Evolutionary conservation across 2,888 invertebrate species (phyloP), one percentile per base, ranked within the genome.

Genomic region (Strigamia transsilvanica): DNA sequence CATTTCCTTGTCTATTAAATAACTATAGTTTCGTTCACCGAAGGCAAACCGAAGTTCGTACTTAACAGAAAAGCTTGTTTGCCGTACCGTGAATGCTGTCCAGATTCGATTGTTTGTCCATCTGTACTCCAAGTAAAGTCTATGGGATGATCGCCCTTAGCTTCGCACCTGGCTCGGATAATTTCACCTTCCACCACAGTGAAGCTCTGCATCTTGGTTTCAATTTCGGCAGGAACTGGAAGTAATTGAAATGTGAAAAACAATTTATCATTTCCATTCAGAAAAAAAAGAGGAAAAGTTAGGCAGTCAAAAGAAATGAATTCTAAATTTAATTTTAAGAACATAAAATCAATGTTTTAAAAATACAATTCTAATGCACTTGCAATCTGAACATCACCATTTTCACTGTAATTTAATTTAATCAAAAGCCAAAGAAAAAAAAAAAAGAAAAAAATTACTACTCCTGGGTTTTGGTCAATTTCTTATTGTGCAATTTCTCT

Each of bases 201-300:
- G 46, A 83, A 80, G 66, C 82, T 83, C 56, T 80, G 81, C 77
- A 80, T 80, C 79, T 83, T 83, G 13, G 83, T 83, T 80, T 82
- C 83, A 82, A 83, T 83, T 80, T 82, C 83, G 42, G 82, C 83
- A 23, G 83, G 83, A 82, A 83, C 83, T 83, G 78, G 18, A 80
- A 32, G 42, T 78, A 82, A 83, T 83, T 83, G 32, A 83, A 83
- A 32, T 82, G 83, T 82, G 78, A 46, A 83, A 81, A 34, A 80
- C 56, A 27, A 83, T 82, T 13, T 83, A 38, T 21, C 61, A 21
- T 66, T 27, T 73, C 73, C 1, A 7, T 56, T 73, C 12, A 13
- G 15, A 51, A 51, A 18, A 51, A 18, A 3, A 3, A 13, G 12
- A 51, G 18, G 15, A 51, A 51, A 51, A 51, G 18, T 51, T 18